Evolutionary conservation across 2,113 vertebrate species (phyloP), one percentile per base, ranked within the genome.

Genomic region (Nyctibius bracteatus): DNA sequence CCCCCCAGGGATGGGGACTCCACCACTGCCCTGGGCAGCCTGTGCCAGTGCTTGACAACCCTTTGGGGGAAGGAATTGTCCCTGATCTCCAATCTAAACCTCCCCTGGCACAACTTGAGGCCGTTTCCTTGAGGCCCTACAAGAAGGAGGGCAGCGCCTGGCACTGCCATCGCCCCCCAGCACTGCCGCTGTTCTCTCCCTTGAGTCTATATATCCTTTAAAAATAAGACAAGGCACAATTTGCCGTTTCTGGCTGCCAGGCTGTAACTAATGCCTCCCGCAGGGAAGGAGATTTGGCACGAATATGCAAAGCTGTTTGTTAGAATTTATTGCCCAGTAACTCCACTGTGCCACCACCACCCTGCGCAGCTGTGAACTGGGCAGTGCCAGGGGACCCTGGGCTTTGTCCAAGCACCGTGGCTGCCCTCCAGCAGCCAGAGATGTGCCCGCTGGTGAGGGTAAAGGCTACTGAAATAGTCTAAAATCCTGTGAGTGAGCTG

Each of bases 321-420:
- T 63, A 12, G 71, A 71, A 41, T 88, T 77, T 20, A 82, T 4
- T 61, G 70, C 54, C 65, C 22, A 5, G 39, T 13, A 57, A 55
- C 12, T 67, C 1, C 2, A 44, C 6, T 4, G 16, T 22, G 68
- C 37, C 85, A 51, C 17, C 8, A 14, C 12, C 73, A 39, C 49
- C 28, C 18, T 35, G 14, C 0, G 0, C 35, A 82, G 59, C 79
- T 1, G 1, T 9, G 35, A 83, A 9, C 8, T 24, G 5, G 1
- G 55, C 59, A 66, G 66, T 7, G 17, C 51, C 59, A 47, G n/a
- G 66, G 61, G 8, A 43, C 41, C 49, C 54, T 4, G 16, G 33
- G 71, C 23, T 51, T 65, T n/a, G 31, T 49, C 41, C 30, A 13
- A 33, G 46, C 12, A 52, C 86, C 1, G 0, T 4, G 12, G 74